Base-by-base conservation (phyloP, 2,797 vertebrate genomes). In the Chanos chanos region DNA sequence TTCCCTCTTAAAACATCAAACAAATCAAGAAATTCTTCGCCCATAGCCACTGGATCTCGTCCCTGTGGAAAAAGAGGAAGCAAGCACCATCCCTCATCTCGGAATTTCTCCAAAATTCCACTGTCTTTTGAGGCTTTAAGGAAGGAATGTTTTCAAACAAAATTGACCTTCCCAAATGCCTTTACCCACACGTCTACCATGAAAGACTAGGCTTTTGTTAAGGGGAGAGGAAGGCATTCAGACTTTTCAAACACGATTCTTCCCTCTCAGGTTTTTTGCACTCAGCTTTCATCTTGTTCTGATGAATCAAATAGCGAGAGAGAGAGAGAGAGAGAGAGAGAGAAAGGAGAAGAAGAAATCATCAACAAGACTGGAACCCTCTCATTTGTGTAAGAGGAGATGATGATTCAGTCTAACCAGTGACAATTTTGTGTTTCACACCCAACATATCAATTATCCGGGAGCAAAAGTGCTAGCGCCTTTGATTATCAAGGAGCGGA, bases 91-190 rank as follows among this genome's bases (percentile, higher is more conserved):
- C 57, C 34, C 52, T n/a, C n/a, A 18, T 30, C 31, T 10, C 28
- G 27, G 37, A 24, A 5, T 63, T 66, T 50, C 60, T 49, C 37
- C 30, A 56, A 56, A 53, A 66, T 44, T 61, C 47, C 51, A 62
- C 58, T 71, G 55, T 58, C 61, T 61, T 57, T n/a, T 58, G 62
- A 70, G 43, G 48, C 64, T 61, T 54, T 50, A 59, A 43, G 70
- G 58, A 68, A 66, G 57, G 68, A 56, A 63, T 82, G 81, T 86
- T 84, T 82, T 82, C 79, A 85, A 86, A 83, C 82, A 83, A 74
- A 80, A 79, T 79, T 81, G 77, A 83, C 79, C 75, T 70, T 79
- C 68, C 71, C 72, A 77, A 74, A 77, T 73, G 78, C 73, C 77
- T 77, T 76, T 72, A 74, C 79, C 61, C 57, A 77, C 71, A 55